phyloP scores from a whole-genome alignment of 2,888 invertebrate genomes.

The Spisula subtruncata region DNA sequence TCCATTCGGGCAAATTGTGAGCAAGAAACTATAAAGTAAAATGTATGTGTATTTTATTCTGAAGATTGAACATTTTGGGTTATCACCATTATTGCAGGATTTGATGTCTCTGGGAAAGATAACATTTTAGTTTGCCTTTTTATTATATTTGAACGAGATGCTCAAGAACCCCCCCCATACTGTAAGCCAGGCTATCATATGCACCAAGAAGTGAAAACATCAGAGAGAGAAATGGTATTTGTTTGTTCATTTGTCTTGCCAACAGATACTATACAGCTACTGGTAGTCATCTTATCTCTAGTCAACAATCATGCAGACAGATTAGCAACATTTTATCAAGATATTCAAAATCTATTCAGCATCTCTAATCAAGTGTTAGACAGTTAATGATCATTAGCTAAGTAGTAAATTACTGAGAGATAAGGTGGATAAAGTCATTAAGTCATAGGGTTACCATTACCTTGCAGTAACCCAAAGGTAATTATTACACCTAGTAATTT shows the following conservation, averaged over 20 bases:
- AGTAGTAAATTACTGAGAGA: not conserved
- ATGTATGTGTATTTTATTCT: too few species aligned
- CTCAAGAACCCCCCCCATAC: too few species aligned
- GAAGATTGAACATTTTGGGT: too few species aligned
- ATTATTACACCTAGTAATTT: not conserved
- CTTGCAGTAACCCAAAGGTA: not conserved
- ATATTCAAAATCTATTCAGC: not conserved
- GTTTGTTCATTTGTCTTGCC: not conserved
- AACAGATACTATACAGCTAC: not conserved
- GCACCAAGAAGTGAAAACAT: not conserved
- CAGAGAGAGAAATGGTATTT: not conserved
- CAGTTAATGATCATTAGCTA: not conserved
- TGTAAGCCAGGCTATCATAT: not conserved
- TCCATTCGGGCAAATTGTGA: too few species aligned
- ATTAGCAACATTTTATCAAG: not conserved
- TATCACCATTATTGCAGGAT: too few species aligned
- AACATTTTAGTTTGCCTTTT: too few species aligned
- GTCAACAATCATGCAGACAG: not conserved
- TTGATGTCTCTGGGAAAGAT: too few species aligned
- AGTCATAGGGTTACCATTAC: not conserved
- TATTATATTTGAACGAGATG: not conserved
- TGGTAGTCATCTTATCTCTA: not conserved
- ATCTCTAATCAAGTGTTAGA: not conserved
- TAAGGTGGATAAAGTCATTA: not conserved
- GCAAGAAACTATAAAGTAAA: too few species aligned